A percentile compares a stretch with the other conserved stretches of the same genome.
Evolutionary conservation across 1,140 invertebrate genomes (phyloP).

Genomic region (Hesperophylax magnus): DNA sequence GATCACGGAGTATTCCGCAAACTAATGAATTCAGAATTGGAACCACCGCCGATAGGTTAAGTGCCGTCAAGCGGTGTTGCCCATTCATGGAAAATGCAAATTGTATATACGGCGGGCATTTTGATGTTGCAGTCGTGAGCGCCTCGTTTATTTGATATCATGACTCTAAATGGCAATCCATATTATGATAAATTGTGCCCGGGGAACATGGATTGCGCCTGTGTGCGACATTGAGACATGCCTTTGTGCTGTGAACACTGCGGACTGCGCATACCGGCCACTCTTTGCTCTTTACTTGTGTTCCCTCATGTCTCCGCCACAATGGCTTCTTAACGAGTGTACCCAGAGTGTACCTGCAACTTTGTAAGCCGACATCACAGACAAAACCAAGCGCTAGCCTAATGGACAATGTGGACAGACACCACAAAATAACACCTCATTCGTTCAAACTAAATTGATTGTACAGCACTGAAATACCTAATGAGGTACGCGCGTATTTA

Average conservation of each 20-base stretch:
- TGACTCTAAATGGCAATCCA: constrained; percentile 57
- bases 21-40: constrained; percentile 56
- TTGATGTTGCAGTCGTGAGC: constrained; percentile 57
- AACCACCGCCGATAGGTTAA: constrained; percentile 56
- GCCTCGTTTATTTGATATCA: constrained; percentile 57
- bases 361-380: neutral
- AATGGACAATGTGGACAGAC: neutral
- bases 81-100: constrained; percentile 57
- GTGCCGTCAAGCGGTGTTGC: constrained; percentile 56
- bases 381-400: neutral
- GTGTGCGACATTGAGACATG: constrained; percentile 21
- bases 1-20: constrained; percentile 54
- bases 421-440: no score
- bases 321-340: constrained; percentile 32
- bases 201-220: constrained; percentile 21
- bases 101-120: constrained; percentile 55
- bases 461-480: no score
- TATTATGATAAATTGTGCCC: constrained; percentile 55
- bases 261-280: constrained; percentile 31
- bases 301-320: neutral
- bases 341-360: neutral
- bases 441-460: no score
- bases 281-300: constrained; percentile 9
- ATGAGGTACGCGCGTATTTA: no score
- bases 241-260: constrained; percentile 50